Base-by-base conservation (phyloP, 1,140 invertebrate genomes). In the Venturia canescens region DNA sequence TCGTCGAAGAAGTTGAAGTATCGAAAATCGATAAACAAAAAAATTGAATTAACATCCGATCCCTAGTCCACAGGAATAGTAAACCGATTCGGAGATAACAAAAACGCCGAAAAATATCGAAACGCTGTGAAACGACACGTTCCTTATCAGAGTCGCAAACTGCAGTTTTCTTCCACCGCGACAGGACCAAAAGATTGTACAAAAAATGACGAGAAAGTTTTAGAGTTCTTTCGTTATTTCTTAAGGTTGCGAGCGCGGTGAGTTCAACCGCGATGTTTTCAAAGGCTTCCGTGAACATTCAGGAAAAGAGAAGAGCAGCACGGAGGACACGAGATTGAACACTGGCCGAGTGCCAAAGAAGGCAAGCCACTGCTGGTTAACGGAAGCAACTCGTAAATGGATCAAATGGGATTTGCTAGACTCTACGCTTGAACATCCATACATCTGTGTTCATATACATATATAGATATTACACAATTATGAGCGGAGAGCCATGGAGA, bases 401-500 rank as follows among this genome's bases (percentile, higher is more conserved):
- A 50, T 74, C 71, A 53, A 74, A 74, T 74, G 48, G 71, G 71
- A 74, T 71, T 71, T 71, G 71, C 71, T 74, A 53, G 71, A 53
- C 66, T 69, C 66, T 69, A 27, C 15, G 29, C 29, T 69, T 18
- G 18, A 69, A 15, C 26, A 69, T 31, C 31, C 66, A 69, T 29
- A 31, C 66, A 29, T n/a, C 7, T 44, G 1, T 44, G 11, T 34
- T 53, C 11, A 53, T 21, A 53, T 7, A 34, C 21, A 69, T 29
- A 69, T 16, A 69, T 31, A 27, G 23, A 66, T 26, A 23, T 21
- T 26, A 21, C 57, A 63, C 38, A 57, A 11, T 16, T n/a, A 57
- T n/a, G 21, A 31, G 6, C n/a, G 6, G 7, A n/a, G 27, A 67
- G 13, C 29, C 63, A 67, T 67, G 13, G 63, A 67, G 27, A 31